Evolutionary conservation across 2,888 invertebrate species (phyloP).

Genomic region (Sclerodermus sp.): DNA sequence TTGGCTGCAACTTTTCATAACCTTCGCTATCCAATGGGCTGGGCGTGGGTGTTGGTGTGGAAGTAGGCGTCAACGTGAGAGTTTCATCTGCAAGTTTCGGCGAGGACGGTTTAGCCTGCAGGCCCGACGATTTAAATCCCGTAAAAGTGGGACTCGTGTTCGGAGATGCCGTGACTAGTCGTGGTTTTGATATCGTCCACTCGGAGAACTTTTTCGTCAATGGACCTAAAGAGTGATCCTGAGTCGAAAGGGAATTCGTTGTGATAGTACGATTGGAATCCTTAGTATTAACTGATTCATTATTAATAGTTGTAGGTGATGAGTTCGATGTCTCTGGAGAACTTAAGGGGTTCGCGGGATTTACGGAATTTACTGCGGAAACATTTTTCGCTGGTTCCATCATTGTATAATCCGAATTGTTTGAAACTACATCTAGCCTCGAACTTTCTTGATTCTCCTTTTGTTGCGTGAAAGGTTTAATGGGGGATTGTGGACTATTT

Average conservation of each 20-base stretch:
- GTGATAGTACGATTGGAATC: background rate
- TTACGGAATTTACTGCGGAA: constrained; percentile 35
- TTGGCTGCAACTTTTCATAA: constrained; percentile 50
- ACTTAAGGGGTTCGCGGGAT: constrained; percentile 29
- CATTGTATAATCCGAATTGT: constrained; percentile 29
- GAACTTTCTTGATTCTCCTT: constrained; percentile 15
- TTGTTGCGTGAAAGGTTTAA: constrained; percentile 56
- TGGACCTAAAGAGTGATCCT: constrained; percentile 29
- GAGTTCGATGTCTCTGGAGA: background rate
- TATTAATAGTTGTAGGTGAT: background rate
- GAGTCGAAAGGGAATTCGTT: background rate
- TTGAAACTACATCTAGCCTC: constrained; percentile 7
- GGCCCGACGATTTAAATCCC: constrained; percentile 27
- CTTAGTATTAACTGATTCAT: background rate
- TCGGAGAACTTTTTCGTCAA: constrained; percentile 47
- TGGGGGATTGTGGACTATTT: constrained; percentile 69
- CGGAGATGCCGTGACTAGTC: constrained; percentile 44
- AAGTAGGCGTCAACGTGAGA: constrained; percentile 33
- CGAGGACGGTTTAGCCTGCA: constrained; percentile 30
- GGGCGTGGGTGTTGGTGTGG: constrained; percentile 49
- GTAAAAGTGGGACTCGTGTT: constrained; percentile 33
- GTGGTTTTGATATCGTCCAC: constrained; percentile 40
- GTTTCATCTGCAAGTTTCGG: constrained; percentile 45
- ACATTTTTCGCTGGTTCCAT: constrained; percentile 34
- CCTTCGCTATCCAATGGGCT: constrained; percentile 61